Evolutionary conservation across 2,797 vertebrate genomes (phyloP), one percentile per base, ranked within the genome.

Genomic region (Buceros bicornis): DNA sequence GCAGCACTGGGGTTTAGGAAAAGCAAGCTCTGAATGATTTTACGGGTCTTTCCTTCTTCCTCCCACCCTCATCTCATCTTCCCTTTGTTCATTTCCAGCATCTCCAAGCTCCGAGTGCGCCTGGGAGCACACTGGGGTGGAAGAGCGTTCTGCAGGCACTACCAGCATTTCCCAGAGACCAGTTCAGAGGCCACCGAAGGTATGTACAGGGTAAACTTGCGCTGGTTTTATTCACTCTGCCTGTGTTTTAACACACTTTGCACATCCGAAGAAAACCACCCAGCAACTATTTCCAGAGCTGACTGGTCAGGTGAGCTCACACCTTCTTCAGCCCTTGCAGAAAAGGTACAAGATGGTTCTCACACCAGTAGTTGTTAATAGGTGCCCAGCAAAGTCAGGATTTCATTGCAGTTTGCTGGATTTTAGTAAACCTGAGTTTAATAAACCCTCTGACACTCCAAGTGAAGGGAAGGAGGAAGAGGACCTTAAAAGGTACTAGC

Each of bases 351-450:
- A 72, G 56, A 22, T 4, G 51, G 26, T 9, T 53, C 3, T 8
- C 2, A 0, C 13, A 60, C 17, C 1, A 43, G 4, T 5, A 35
- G 31, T 14, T 35, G 31, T 14, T 33, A 24, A 37, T 8, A 51
- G 15, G 15, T 25, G 31, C 7, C 29, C 54, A 37, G 28, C 8
- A 35, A 64, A 64, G 33, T 20, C 54, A 64, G 42, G 21, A 57
- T 83, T 86, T 61, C 10, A 11, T 48, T 57, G 24, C 50, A 48
- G 13, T 35, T 57, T 13, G 12, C 1, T 14, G 40, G 40, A 58
- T 42, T 47, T 73, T 40, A 57, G 11, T 16, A 48, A 72, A 43
- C 4, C 20, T 21, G n/a, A 72, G 40, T 24, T 62, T 64, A 57
- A 12, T 16, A 48, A 71, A 47, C 6, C 5, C 29, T 43, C 26